These are phyloP conservation scores for Orestias chungarensis DNA, from an alignment of 2,797 vertebrate species.

Conservation along the genomic window DNA sequence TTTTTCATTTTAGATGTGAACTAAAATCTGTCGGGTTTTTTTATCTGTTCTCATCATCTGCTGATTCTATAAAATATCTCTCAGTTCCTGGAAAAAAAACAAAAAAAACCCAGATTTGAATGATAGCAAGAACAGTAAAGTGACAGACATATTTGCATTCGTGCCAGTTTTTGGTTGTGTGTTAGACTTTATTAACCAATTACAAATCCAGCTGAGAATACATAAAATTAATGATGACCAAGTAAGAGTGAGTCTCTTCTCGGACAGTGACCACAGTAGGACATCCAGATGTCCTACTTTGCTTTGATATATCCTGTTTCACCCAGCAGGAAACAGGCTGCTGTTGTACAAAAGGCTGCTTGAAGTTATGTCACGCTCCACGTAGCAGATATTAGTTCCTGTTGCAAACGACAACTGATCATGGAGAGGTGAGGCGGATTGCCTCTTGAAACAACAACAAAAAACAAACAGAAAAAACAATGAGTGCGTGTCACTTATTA, in stretches of 20 bases:
- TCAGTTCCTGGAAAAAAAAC: neutral
- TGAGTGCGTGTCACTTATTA: constrained; percentile 45
- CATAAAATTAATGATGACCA: constrained; percentile 67
- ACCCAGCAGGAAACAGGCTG: constrained; percentile 28
- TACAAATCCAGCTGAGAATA: constrained; percentile 46
- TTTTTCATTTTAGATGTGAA: constrained; percentile 43
- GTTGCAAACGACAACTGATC: constrained; percentile 15
- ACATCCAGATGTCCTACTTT: constrained; percentile 24
- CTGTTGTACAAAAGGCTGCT: constrained; percentile 12
- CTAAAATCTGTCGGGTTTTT: accelerated
- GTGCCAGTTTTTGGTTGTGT: too few species aligned
- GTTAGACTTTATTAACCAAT: constrained; percentile 44
- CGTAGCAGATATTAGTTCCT: constrained; percentile 32
- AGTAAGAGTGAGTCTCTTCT: constrained; percentile 57
- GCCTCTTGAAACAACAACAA: constrained; percentile 14
- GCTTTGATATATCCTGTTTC: constrained; percentile 45
- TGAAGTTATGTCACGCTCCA: constrained; percentile 16
- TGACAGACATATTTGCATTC: neutral
- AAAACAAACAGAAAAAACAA: too few species aligned
- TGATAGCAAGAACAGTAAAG: too few species aligned
- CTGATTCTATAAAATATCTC: neutral
- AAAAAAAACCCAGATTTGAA: neutral
- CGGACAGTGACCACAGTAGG: constrained; percentile 55
- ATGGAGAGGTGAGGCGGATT: constrained; percentile 19
- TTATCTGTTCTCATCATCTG: neutral